Evolutionary conservation across 2,113 vertebrate species (phyloP), one percentile per base, ranked within the genome.

Genomic region (Porphyrio hochstetteri): DNA sequence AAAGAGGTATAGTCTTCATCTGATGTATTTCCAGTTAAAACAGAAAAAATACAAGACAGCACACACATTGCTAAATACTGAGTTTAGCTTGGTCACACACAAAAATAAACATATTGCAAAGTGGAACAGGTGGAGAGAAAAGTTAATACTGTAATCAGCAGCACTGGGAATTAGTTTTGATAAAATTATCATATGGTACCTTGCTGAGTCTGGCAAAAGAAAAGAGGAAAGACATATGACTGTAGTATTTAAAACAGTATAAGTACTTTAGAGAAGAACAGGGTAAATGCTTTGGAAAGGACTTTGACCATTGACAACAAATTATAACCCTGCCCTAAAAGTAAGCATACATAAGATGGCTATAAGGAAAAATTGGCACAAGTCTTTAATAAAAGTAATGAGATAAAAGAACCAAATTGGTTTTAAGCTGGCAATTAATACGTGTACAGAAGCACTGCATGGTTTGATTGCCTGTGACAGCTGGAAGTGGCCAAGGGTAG

Each of bases 341-440:
- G 33, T 69, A 77, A 52, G 42, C 21, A 28, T 35, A 38, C 24
- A 23, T 38, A 55, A 72, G 7, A 13, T 35, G 20, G 5, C 27
- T 60, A 46, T 14, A 7, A 0, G 9, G 10, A 63, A 92, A 84
- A 65, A 8, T 53, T 67, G 18, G 5, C 46, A 87, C 9, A 90
- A 82, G 52, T 18, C n/a, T 71, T 14, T 35, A 64, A 60, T 7
- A 44, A 46, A 71, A 71, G 4, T 16, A 75, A 12, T n/a, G 40
- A 84, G 28, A 36, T 4, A 1, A 67, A 67, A 81, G 2, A 8
- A 5, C 0, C 4, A 44, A 40, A 56, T 23, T 59, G 9, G 2
- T 61, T 74, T 82, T 82, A 40, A 67, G 35, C 35, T 85, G 61
- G 6, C 1, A 1, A 68, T 79, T 27, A 33, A 31, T 79, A 85